A percentile compares a stretch with the other conserved stretches of the same genome.
phyloP scores from a whole-genome alignment of 2,888 invertebrate genomes.

The Macaria notata region DNA sequence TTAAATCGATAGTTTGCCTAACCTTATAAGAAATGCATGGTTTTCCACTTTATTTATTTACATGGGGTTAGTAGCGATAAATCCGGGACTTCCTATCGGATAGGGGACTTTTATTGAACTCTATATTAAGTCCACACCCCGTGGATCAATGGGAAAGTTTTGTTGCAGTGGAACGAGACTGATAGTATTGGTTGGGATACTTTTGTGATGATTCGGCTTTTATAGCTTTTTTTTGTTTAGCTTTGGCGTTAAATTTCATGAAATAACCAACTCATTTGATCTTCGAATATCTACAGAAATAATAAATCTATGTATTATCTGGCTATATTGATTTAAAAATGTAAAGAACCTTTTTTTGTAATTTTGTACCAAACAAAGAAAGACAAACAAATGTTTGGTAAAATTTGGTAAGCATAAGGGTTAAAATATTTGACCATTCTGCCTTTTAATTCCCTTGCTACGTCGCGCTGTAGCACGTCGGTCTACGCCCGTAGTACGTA shows the following conservation, averaged over 20 bases:
- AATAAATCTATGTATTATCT: no score
- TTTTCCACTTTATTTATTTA: conserved; percentile 78
- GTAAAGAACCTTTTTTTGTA: no score
- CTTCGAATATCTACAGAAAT: no score
- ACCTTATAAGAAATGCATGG: conserved; percentile 80
- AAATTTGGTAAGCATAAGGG: no score
- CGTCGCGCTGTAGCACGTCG: conserved; percentile 32
- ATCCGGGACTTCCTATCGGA: conserved; percentile 72
- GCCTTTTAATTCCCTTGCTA: conserved; percentile 37
- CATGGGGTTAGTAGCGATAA: conserved; percentile 78
- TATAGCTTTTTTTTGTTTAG: no score
- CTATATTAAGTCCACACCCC: conserved; percentile 75
- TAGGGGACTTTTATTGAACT: conserved; percentile 79
- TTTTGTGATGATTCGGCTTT: background rate
- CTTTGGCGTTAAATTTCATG: no score
- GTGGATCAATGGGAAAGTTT: conserved; percentile 69
- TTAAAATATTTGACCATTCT: background rate
- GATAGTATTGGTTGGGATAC: conserved; percentile 15
- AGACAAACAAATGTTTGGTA: no score
- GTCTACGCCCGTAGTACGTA: conserved; percentile 35
- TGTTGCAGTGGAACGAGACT: conserved; percentile 44
- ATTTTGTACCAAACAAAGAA: no score
- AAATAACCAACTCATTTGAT: no score
- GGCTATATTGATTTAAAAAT: no score
- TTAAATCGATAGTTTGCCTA: conserved; percentile 66